Evolutionary conservation across 2,113 vertebrate genomes (phyloP), one percentile per base, ranked within the genome.

Genomic region (Clarias macrocephalus): DNA sequence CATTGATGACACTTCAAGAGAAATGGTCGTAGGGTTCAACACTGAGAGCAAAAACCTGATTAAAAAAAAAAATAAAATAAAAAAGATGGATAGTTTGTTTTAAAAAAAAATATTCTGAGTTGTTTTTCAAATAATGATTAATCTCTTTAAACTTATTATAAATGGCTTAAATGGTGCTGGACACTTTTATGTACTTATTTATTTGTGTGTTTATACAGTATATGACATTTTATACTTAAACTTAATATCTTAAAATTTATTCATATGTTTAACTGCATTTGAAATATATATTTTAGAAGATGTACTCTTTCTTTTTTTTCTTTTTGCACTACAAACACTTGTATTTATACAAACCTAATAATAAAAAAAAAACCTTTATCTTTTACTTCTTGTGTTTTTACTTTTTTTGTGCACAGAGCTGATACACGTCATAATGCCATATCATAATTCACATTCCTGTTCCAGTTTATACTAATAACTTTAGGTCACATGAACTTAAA

Each of bases 151-250:
- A 75, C 54, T 72, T 72, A 52, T 88, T 82, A 93, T 80, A 79
- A 9, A 48, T 42, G 7, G 2, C 33, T 75, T 23, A 77, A 21
- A 75, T 75, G 90, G 94, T 93, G 93, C 93, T 88, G 93, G 95
- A 88, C 92, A 94, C 92, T 92, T 92, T 70, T 70, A 92, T 70
- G 96, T 96, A 97, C 96, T 96, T 96, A 96, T 98, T 97, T 97
- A 97, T 97, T 97, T 23, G 93, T 91, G 91, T 93, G 89, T 91
- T 90, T 91, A 84, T 89, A 48, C 7, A 1, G 7, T 48, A 76
- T 86, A 84, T 96, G 90, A 87, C 95, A 95, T 96, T 96, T 85
- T 96, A 94, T 95, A 89, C 92, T 85, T 77, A 90, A 90, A 57
- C 91, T n/a, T 75, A 57, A 60, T 83, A 63, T 37, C 10, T 66